Evolutionary conservation across 1,140 invertebrate genomes (phyloP).

Genomic region (Elysia chlorotica): DNA sequence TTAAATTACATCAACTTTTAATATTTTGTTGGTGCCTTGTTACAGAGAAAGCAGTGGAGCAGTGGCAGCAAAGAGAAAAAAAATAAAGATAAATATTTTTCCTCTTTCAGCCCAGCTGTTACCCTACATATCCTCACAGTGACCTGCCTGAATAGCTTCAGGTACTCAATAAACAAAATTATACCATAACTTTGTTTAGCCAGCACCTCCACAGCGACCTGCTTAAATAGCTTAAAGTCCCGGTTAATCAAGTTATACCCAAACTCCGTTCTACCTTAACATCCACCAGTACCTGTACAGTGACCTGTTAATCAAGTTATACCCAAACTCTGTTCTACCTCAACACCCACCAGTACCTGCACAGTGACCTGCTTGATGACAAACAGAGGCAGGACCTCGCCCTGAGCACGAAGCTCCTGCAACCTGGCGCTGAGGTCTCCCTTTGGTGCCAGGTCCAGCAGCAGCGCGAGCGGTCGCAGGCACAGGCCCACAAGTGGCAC

Average conservation of each 20-base stretch:
- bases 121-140: conserved; percentile 74
- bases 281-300: conserved; percentile 81
- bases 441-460: conserved; percentile 88
- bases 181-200: conserved; percentile 56
- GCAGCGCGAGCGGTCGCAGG: conserved; percentile 81
- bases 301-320: no score
- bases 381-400: conserved; percentile 78
- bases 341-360: conserved; percentile 67
- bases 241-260: neutral
- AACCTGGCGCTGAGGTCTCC: conserved; percentile 86
- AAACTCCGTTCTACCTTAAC: neutral
- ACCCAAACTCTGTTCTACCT: no score
- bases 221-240: conserved; percentile 83
- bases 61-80: no score
- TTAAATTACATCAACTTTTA: no score
- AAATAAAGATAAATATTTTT: no score
- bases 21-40: no score
- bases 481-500: conserved; percentile 82
- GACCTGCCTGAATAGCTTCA: conserved; percentile 82
- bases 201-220: neutral
- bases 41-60: no score
- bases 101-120: neutral
- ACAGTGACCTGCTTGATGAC: conserved; percentile 84
- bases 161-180: no score
- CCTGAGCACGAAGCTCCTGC: conserved; percentile 80